Conservation (phyloP, 2,797 vertebrate genomes). For the Petrocephalus sullivani region DNA sequence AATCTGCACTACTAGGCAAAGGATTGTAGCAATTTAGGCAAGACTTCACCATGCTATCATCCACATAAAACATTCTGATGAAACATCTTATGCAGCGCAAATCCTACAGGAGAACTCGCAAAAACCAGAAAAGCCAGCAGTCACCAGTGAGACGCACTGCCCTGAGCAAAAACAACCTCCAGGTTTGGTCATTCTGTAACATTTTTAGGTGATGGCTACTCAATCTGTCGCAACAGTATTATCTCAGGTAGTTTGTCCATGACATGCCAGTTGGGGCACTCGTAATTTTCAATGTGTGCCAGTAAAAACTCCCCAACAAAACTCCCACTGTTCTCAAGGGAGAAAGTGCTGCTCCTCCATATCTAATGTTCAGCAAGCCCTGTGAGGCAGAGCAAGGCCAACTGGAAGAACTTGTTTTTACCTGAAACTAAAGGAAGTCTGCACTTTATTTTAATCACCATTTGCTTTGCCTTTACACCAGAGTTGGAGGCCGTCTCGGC, state of each 20-base stretch:
- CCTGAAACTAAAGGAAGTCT: constrained; percentile 14
- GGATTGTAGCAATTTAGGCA: neutral
- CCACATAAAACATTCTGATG: neutral
- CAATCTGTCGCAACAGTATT: neutral
- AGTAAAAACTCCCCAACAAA: neutral
- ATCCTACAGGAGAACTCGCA: neutral
- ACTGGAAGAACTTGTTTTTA: neutral
- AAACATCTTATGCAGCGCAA: neutral
- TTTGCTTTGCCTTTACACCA: neutral
- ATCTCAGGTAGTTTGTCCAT: neutral
- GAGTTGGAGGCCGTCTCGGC: neutral
- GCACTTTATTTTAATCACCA: neutral
- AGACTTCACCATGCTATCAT: neutral
- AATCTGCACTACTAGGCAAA: neutral
- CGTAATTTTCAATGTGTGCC: neutral
- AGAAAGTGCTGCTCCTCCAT: neutral
- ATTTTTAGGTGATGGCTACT: neutral
- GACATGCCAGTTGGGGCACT: neutral
- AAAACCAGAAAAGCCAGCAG: neutral
- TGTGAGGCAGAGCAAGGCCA: neutral
- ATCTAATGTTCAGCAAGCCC: constrained; percentile 2
- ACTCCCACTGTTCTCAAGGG: neutral
- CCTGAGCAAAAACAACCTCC: neutral
- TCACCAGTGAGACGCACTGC: neutral
- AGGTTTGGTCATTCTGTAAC: neutral